Conservation (phyloP, 2,113 vertebrate genomes). For the Poicephalus meyeri region DNA sequence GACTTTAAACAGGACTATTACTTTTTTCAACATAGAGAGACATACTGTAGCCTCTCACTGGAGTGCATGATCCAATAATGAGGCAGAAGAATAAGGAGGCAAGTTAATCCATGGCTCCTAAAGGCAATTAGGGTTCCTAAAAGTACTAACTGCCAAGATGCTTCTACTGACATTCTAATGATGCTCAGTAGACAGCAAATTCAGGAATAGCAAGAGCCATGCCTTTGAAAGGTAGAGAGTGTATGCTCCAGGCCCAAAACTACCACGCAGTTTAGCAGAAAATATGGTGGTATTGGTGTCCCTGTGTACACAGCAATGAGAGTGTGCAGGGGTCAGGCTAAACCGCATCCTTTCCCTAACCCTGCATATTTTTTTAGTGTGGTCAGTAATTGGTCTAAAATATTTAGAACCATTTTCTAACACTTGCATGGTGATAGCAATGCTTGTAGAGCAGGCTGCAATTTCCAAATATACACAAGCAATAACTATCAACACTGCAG, state of each 20-base stretch:
- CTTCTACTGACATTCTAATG: background rate
- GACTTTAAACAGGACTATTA: background rate
- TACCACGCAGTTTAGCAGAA: background rate
- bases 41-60: background rate
- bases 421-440: background rate
- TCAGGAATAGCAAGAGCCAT: background rate
- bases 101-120: background rate
- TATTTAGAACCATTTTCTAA: background rate
- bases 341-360: background rate
- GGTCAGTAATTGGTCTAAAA: background rate
- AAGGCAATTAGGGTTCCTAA: background rate
- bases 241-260: background rate
- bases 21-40: background rate
- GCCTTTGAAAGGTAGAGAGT: background rate
- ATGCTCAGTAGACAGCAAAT: background rate
- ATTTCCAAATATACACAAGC: background rate
- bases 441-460: background rate
- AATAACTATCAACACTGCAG: background rate
- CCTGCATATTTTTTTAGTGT: background rate
- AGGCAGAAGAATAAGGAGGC: background rate
- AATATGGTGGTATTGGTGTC: background rate
- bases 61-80: background rate
- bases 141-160: background rate
- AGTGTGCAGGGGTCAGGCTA: background rate
- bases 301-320: background rate